Percentiles rank a stretch among this genome's conserved stretches.
Conservation (phyloP, 1,140 invertebrate genomes). For the Lepidurus couesii region DNA sequence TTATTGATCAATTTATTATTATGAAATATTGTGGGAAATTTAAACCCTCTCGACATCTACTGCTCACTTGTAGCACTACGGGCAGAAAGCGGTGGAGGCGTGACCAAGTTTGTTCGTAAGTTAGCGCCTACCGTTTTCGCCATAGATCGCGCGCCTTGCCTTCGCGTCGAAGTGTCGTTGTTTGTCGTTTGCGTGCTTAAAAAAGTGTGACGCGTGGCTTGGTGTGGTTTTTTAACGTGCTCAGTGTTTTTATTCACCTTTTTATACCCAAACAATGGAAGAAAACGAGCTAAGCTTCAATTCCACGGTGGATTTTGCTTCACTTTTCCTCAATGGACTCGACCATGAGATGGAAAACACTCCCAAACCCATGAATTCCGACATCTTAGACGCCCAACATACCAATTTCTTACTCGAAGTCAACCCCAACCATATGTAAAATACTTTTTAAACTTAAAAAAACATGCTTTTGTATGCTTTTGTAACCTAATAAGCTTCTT, state of each 20-base stretch:
- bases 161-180: slow-evolving; percentile 15
- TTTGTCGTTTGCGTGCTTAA: not conserved
- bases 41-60: not conserved
- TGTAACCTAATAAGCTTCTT: not conserved
- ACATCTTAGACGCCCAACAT: not conserved
- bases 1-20: not conserved
- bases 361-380: slow-evolving; percentile 1
- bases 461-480: not conserved
- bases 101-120: not conserved
- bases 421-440: not conserved
- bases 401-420: slow-evolving; percentile 6
- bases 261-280: not conserved
- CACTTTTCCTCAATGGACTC: not conserved
- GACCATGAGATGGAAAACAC: not conserved
- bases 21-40: not conserved
- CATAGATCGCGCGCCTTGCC: not conserved
- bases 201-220: not conserved
- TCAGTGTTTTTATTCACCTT: not conserved
- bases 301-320: not conserved
- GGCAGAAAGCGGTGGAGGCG: not conserved
- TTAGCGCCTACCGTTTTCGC: not conserved
- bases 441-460: not conserved
- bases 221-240: not conserved
- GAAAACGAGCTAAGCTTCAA: not conserved
- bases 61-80: not conserved